Conservation (phyloP, 2,797 vertebrate species). For the Lacerta bilineata region DNA sequence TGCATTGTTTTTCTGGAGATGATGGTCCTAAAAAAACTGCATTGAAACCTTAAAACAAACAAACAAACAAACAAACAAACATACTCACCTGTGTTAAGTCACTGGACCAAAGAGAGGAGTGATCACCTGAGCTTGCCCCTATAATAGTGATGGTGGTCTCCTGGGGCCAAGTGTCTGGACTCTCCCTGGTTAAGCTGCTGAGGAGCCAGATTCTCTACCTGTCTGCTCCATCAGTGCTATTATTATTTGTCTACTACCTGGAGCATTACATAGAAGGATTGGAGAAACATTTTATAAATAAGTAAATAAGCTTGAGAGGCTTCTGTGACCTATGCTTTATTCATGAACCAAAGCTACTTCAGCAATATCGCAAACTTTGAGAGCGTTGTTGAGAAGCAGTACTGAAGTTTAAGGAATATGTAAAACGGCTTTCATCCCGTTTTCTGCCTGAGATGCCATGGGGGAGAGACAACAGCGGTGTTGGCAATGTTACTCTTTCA, state of each 20-base stretch:
- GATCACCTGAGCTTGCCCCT: no score
- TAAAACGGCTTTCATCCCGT: background rate
- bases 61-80: no score
- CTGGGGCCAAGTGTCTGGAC: no score
- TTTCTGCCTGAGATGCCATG: background rate
- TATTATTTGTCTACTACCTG: background rate
- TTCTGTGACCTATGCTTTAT: background rate
- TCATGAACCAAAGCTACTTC: background rate
- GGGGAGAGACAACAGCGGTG: no score
- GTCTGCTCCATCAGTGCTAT: background rate
- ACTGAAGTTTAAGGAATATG: background rate
- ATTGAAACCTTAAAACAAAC: no score
- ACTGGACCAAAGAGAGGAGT: no score
- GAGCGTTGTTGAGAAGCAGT: background rate
- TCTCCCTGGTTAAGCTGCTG: no score
- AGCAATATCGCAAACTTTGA: background rate
- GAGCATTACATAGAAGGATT: background rate
- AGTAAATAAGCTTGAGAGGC: background rate
- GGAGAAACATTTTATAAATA: conserved; percentile 9
- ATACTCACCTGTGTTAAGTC: no score
- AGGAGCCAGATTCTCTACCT: background rate
- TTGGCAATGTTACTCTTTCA: background rate
- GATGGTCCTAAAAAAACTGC: no score
- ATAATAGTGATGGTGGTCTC: no score
- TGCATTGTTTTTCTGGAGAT: no score